Evolutionary conservation across 2,113 vertebrate species (phyloP).

Genomic region (Rhineura floridana): DNA sequence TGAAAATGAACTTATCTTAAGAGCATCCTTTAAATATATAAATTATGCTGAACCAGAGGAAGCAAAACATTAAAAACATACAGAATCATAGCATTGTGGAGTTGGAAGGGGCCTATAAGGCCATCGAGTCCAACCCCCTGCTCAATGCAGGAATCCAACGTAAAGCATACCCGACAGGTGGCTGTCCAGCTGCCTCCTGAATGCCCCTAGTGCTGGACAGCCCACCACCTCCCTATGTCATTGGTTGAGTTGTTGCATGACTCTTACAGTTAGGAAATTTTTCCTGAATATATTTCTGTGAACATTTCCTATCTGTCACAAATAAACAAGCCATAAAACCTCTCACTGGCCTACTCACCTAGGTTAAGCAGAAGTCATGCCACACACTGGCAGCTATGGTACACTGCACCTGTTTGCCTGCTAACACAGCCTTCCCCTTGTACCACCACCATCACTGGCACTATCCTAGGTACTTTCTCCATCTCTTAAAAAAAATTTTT

Average conservation of each 20-base stretch:
- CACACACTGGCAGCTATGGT: neutral
- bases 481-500: neutral
- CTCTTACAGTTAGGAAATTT: too few relatives aligned
- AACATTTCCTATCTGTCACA: neutral
- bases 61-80: neutral
- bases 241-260: too few relatives aligned
- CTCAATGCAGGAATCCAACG: too few relatives aligned
- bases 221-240: too few relatives aligned
- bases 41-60: neutral
- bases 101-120: too few relatives aligned
- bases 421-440: neutral
- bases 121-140: too few relatives aligned
- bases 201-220: too few relatives aligned
- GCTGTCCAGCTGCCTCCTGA: too few relatives aligned
- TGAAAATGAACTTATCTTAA: conserved; percentile 24
- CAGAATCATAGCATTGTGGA: neutral
- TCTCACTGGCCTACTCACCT: neutral
- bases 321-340: neutral
- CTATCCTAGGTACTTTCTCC: neutral
- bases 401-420: neutral
- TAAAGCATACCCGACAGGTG: neutral
- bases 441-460: neutral
- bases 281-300: neutral
- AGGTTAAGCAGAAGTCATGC: neutral
- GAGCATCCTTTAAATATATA: conserved; percentile 26